Percentiles rank a stretch among this genome's conserved stretches.
These are phyloP conservation scores for Physeter macrocephalus DNA, from an alignment of 2,113 vertebrate genomes.

Conservation along the genomic window DNA sequence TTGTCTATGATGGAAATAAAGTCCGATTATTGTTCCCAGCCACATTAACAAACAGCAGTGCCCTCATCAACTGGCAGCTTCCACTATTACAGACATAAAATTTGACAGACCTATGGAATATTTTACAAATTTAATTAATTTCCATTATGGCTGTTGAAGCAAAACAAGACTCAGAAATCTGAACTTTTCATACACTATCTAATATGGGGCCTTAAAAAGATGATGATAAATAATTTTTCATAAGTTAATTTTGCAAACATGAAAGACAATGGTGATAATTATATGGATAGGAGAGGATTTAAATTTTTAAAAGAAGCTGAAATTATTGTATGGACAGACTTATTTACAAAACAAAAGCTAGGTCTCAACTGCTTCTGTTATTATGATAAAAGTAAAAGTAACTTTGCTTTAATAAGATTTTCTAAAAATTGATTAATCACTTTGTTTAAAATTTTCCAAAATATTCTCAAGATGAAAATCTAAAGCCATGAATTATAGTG, in stretches of 20 bases:
- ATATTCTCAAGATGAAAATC: not conserved
- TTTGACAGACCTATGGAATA: not conserved
- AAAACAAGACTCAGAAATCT: not conserved
- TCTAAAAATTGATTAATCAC: not conserved
- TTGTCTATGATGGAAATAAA: constrained; percentile 33
- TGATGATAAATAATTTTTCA: not conserved
- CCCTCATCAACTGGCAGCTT: not conserved
- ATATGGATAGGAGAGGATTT: not conserved
- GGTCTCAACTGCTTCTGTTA: not conserved
- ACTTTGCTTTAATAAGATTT: not conserved
- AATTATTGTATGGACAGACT: not conserved
- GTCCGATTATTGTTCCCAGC: not conserved
- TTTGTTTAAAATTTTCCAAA: not conserved
- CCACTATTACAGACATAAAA: not conserved
- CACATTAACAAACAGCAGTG: not conserved
- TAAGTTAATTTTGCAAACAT: not conserved
- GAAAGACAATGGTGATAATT: not conserved
- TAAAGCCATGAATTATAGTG: not conserved
- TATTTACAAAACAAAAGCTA: not conserved
- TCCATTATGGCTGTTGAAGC: not conserved
- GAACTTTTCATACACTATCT: not conserved
- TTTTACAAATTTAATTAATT: not conserved
- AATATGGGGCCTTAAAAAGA: not conserved
- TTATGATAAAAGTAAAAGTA: not conserved
- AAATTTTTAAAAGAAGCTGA: not conserved